Conservation (phyloP, 2,888 invertebrate genomes). For the Polydrusus pterygomalis region DNA sequence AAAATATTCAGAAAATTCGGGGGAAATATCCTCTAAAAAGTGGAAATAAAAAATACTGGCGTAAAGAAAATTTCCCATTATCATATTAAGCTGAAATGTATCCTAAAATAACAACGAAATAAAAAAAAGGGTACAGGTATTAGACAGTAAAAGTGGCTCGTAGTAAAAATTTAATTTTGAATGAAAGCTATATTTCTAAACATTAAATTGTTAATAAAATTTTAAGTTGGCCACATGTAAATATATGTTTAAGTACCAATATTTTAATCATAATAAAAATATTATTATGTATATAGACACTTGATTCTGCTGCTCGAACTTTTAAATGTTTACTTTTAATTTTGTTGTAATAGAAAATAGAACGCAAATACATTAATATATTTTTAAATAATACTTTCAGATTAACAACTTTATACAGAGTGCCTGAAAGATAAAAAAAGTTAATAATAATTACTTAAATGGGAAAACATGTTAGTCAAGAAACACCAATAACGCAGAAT, state of each 20-base stretch:
- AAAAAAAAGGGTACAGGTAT: not conserved
- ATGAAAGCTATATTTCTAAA: not conserved
- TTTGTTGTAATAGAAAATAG: too few relatives aligned
- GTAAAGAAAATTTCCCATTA: constrained; percentile 6
- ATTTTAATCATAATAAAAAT: not conserved
- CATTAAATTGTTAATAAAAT: not conserved
- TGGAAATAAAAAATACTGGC: not conserved
- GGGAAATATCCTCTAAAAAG: not conserved
- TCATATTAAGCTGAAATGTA: not conserved
- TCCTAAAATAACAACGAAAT: not conserved
- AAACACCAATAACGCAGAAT: too few relatives aligned
- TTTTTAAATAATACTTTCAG: too few relatives aligned
- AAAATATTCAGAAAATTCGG: not conserved
- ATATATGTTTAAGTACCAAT: not conserved
- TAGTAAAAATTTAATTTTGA: not conserved
- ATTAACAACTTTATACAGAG: too few relatives aligned
- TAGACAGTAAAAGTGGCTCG: not conserved
- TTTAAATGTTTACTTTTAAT: too few relatives aligned
- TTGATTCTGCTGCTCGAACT: not conserved
- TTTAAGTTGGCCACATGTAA: not conserved
- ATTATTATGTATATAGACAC: not conserved
- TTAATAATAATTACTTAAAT: too few relatives aligned
- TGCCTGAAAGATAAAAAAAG: too few relatives aligned
- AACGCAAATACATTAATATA: too few relatives aligned
- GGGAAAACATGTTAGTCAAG: too few relatives aligned